Conservation (phyloP, 2,888 invertebrate genomes). For the Sarcophaga caerulescens region DNA sequence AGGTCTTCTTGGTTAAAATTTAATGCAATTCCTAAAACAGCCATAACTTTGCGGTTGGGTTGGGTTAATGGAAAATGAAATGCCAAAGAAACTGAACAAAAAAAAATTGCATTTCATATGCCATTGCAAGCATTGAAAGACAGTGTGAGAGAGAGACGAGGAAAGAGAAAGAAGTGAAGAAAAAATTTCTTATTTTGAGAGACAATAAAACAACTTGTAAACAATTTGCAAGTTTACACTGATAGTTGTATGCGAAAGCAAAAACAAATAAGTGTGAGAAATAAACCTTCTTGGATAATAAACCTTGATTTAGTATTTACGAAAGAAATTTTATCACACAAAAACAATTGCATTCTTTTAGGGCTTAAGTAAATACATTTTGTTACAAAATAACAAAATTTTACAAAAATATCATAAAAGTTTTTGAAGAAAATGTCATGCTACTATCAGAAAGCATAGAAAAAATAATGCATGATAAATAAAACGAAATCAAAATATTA, state of each 20-base stretch:
- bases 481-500: no score
- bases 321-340: not conserved
- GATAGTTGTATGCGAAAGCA: not conserved
- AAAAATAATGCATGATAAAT: no score
- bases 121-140: no score
- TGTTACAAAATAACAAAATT: no score
- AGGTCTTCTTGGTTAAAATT: slow-evolving; percentile 60
- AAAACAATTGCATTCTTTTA: not conserved
- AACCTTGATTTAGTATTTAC: not conserved
- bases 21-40: slow-evolving; percentile 63
- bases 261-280: not conserved
- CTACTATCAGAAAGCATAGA: no score
- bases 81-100: not conserved
- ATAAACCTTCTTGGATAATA: not conserved
- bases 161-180: no score
- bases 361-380: not conserved
- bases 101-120: not conserved
- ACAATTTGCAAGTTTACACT: not conserved
- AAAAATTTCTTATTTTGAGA: not conserved
- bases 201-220: not conserved
- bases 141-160: no score
- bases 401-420: no score
- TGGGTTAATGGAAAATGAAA: not conserved
- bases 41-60: slow-evolving; percentile 53
- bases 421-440: no score